Conservation (phyloP, 2,797 vertebrate species). For the Anniella stebbinsi region DNA sequence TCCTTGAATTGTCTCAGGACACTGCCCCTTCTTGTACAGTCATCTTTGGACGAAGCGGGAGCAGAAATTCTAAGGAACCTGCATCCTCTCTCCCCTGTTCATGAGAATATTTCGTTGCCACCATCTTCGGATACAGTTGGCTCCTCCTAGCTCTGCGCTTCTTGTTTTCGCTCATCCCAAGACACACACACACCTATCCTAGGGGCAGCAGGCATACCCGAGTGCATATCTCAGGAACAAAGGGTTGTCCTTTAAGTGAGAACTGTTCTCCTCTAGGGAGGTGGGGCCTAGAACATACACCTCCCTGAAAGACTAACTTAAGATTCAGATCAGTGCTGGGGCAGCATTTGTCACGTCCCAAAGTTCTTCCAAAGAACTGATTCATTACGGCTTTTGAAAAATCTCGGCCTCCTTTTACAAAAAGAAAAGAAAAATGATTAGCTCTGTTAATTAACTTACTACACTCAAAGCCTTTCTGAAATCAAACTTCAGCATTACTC, state of each 20-base stretch:
- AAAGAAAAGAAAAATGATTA: not conserved
- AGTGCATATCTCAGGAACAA: not conserved
- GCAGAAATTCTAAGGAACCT: not conserved
- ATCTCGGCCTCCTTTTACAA: not conserved
- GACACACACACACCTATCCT: not conserved
- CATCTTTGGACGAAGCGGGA: not conserved
- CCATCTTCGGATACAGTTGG: not conserved
- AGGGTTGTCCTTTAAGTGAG: not conserved
- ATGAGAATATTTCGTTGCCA: not conserved
- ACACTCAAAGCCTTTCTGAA: not conserved
- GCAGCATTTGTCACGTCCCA: not conserved
- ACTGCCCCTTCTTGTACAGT: not conserved
- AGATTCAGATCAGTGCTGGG: too few relatives aligned
- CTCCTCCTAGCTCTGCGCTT: not conserved
- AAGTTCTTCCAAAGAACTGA: not conserved
- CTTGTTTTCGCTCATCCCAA: not conserved
- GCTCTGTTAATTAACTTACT: slow-evolving; percentile 12
- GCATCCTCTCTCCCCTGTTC: not conserved
- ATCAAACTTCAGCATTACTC: not conserved
- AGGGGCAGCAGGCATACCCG: not conserved
- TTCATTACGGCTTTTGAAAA: not conserved
- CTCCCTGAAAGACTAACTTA: not conserved
- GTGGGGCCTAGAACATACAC: too few relatives aligned
- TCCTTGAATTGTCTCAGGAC: not conserved
- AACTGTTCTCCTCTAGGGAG: not conserved